Base-by-base conservation (phyloP, 2,113 vertebrate species). In the Oncorhynchus nerka region DNA sequence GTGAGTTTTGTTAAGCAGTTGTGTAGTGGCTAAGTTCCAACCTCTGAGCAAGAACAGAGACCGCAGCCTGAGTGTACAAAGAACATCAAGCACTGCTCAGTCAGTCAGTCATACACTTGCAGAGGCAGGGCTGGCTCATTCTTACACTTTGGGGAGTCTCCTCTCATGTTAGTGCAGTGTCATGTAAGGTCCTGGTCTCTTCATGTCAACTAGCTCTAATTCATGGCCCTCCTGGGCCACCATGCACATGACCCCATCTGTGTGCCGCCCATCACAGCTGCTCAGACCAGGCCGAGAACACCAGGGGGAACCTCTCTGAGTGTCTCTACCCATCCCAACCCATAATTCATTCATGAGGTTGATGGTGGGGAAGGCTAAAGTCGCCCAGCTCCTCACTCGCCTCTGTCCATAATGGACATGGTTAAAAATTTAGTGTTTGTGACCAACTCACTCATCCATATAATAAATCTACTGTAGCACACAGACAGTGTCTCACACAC, bases 221-320 rank as follows among this genome's bases (percentile, higher is more conserved):
- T 87, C 86, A 88, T 81, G 64, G 64, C 4, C 73, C 88, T 84
- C 85, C 55, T 20, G 86, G 83, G 86, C 85, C 61, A 80, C 64
- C 75, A 55, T 76, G 77, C 81, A 70, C 86, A 80, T 78, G 79
- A 86, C 83, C 85, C 83, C 87, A 89, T 85, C 86, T 86, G 85
- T 6, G 26, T 66, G 55, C 67, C 68, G 86, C 75, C 81, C 75
- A 39, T 74, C 83, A 83, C 88, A 90, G 87, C 86, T 84, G 88
- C 70, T 80, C 30, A 74, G 76, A 68, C 64, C 84, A 77, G 74
- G 39, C 81, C 67, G 8, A 69, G 76, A 57, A 62, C 70, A 64
- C 4, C 6, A 20, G 65, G 76, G 34, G 30, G 59, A 30, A 39
- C 16, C 30, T 30, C 24, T 49, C 28, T 55, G 19, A 49, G 45